Evolutionary conservation across 2,797 vertebrate species (phyloP).

Genomic region (Mustela erminea): DNA sequence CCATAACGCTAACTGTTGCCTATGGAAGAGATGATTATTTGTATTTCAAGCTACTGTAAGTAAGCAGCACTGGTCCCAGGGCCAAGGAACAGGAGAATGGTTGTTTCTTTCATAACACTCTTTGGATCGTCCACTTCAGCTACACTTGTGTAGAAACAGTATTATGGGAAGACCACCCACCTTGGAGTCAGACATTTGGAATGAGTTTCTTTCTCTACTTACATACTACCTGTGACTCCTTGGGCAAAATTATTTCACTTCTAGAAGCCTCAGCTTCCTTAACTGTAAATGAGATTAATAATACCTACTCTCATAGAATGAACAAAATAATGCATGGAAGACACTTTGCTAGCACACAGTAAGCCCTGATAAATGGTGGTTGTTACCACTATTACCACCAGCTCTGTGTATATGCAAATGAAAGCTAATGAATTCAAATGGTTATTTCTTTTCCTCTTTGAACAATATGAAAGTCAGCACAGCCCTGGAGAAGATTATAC

Average conservation of each 20-base stretch:
- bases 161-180: neutral
- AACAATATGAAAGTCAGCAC: conserved; percentile 66
- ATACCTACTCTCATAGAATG: neutral
- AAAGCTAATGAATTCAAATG: conserved; percentile 61
- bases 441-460: conserved; percentile 58
- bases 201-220: neutral
- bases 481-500: conserved; percentile 68
- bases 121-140: neutral
- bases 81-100: neutral
- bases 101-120: neutral
- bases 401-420: conserved; percentile 63
- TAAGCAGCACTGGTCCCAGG: neutral
- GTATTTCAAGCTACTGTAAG: conserved; percentile 6
- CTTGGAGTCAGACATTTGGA: neutral
- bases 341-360: neutral
- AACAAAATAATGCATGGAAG: conserved; percentile 51
- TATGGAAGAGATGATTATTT: conserved; percentile 1
- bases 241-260: neutral
- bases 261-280: neutral
- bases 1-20: neutral
- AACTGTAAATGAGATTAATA: conserved; percentile 8
- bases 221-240: neutral
- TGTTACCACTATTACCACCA: conserved; percentile 14
- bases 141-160: neutral
- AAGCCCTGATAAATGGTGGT: neutral